Evolutionary conservation across 2,797 vertebrate species (phyloP).

Genomic region (Gambelia wislizenii): DNA sequence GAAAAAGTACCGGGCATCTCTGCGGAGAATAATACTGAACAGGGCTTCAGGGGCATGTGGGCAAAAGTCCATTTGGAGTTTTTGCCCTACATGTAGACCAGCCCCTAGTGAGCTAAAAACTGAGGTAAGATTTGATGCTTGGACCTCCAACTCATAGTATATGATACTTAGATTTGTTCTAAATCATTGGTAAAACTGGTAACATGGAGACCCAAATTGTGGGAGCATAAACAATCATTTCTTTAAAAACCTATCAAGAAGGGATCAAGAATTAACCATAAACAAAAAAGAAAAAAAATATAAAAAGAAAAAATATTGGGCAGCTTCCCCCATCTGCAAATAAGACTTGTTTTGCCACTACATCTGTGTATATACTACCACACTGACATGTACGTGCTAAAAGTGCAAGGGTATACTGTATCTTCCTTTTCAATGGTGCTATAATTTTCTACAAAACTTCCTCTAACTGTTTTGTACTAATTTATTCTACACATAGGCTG

Average conservation of each 20-base stretch:
- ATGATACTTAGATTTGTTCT: background rate
- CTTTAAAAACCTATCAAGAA: background rate
- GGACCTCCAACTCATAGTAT: background rate
- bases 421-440: background rate
- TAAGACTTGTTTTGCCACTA: background rate
- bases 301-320: background rate
- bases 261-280: background rate
- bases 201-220: slow-evolving; percentile 46
- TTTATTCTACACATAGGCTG: background rate
- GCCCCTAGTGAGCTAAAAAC: background rate
- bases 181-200: background rate
- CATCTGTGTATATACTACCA: background rate
- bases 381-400: too few relatives aligned
- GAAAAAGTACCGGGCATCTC: too few relatives aligned
- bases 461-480: background rate
- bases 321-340: background rate
- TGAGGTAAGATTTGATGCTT: background rate
- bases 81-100: too few relatives aligned
- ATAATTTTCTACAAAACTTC: background rate
- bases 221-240: background rate
- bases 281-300: background rate
- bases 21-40: too few relatives aligned
- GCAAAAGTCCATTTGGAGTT: too few relatives aligned
- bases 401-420: background rate
- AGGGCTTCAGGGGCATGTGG: too few relatives aligned